Evolutionary conservation across 2,888 invertebrate species (phyloP).

Genomic region (Capitulum mitella): DNA sequence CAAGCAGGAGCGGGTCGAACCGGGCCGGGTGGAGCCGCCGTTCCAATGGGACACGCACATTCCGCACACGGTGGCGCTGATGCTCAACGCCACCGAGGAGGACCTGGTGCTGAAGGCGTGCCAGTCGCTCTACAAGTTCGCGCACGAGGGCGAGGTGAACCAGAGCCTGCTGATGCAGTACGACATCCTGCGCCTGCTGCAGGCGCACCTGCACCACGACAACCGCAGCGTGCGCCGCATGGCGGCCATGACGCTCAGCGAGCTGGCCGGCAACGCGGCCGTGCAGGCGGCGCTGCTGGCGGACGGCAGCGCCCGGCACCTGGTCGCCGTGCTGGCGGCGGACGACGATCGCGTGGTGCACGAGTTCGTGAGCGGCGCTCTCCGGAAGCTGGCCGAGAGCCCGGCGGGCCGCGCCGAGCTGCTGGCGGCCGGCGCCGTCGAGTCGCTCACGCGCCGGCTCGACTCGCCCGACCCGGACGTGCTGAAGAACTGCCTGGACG

Average conservation of each 20-base stretch:
- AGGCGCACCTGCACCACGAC: neutral
- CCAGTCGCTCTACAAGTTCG: constrained; percentile 7
- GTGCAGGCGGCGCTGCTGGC: neutral
- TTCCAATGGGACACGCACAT: neutral
- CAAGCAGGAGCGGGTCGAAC: neutral
- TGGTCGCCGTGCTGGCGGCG: neutral
- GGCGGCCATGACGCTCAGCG: neutral
- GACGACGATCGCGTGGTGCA: neutral
- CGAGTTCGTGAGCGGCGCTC: neutral
- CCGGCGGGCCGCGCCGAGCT: neutral
- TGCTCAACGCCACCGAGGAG: constrained; percentile 19
- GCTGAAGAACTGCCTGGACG: constrained; percentile 14
- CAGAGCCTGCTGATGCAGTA: neutral
- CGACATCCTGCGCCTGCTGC: neutral
- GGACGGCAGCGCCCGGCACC: neutral
- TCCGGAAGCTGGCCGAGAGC: neutral
- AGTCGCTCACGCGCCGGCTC: neutral
- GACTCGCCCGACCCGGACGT: neutral
- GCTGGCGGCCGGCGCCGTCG: neutral
- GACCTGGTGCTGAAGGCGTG: constrained; percentile 5
- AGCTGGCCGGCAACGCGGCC: neutral
- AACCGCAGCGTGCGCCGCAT: constrained; percentile 15
- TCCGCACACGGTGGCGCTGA: constrained; percentile 10
- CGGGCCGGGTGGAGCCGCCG: neutral
- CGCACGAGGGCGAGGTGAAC: constrained; percentile 9